Evolutionary conservation across 2,113 vertebrate genomes (phyloP).

Genomic region (Ceyx cyanopectus): DNA sequence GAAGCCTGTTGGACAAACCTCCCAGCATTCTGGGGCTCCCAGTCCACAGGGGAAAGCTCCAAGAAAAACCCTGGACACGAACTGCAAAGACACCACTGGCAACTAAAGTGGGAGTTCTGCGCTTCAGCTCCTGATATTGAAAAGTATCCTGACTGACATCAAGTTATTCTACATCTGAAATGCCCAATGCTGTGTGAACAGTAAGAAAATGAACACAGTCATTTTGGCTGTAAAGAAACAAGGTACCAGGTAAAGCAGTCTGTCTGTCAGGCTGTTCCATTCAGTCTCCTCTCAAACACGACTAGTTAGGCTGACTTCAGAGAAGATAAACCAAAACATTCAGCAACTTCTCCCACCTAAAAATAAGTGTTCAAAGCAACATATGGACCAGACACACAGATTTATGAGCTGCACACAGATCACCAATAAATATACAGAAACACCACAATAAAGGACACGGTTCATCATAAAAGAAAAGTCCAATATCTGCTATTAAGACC

Average conservation of each 20-base stretch:
- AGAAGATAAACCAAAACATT: slow-evolving; percentile 13
- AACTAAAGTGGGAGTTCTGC: slow-evolving; percentile 1
- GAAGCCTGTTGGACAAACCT: neutral
- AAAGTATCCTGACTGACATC: neutral
- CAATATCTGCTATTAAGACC: slow-evolving; percentile 83
- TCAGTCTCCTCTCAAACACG: neutral
- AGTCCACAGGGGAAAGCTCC: neutral
- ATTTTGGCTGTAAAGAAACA: slow-evolving; percentile 25
- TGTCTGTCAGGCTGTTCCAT: neutral
- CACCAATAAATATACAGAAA: slow-evolving; percentile 72
- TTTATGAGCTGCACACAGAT: slow-evolving; percentile 59
- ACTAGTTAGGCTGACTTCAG: slow-evolving; percentile 41
- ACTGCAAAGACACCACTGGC: neutral
- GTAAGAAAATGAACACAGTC: slow-evolving; percentile 44
- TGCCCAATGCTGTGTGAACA: slow-evolving; percentile 51
- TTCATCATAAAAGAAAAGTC: slow-evolving; percentile 62
- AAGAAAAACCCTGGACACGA: neutral
- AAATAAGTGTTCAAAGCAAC: slow-evolving; percentile 48
- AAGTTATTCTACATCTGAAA: slow-evolving; percentile 45
- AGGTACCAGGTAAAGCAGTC: slow-evolving; percentile 43
- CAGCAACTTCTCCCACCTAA: neutral
- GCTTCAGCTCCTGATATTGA: neutral
- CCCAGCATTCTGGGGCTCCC: too few relatives aligned
- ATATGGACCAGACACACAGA: slow-evolving; percentile 47
- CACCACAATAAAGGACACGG: slow-evolving; percentile 60